A percentile compares a stretch with the other conserved stretches of the same genome.
Conservation (phyloP, 2,113 vertebrate genomes). For the Axis porcinus region DNA sequence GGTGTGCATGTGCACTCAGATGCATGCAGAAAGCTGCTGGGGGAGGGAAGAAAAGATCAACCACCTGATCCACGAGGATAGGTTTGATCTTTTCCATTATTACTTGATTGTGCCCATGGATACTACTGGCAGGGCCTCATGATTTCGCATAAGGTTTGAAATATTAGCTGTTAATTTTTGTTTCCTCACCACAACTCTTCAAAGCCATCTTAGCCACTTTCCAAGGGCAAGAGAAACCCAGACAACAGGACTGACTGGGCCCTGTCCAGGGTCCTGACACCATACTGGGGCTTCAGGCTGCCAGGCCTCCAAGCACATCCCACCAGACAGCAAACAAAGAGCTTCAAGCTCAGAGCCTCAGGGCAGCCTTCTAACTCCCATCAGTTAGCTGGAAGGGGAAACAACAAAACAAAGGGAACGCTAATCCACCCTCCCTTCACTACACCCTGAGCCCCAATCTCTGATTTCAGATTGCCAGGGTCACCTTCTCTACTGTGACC, state of each 20-base stretch:
- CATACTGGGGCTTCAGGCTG: not conserved
- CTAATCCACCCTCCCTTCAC: not conserved
- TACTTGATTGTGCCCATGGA: not conserved
- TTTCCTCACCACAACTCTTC: not conserved
- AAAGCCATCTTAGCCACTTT: not conserved
- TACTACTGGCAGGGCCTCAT: not conserved
- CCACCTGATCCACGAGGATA: not conserved
- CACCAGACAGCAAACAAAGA: slow-evolving; percentile 40
- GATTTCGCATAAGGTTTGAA: not conserved
- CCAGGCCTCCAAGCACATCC: not conserved
- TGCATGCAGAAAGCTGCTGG: not conserved
- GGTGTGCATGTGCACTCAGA: slow-evolving; percentile 12
- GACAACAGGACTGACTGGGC: not conserved
- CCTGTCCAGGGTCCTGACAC: slow-evolving; percentile 75
- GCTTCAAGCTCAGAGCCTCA: slow-evolving; percentile 12
- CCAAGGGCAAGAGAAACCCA: not conserved
- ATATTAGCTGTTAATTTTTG: not conserved
- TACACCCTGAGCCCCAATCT: not conserved
- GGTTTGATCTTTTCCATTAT: slow-evolving; percentile 32
- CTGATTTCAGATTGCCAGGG: not conserved
- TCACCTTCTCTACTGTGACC: not conserved
- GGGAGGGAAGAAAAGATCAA: not conserved
- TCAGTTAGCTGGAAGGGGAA: not conserved
- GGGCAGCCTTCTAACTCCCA: not conserved
- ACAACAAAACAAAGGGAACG: slow-evolving; percentile 43